A percentile compares a stretch with the other conserved stretches of the same genome.
Conservation (phyloP, 2,797 vertebrate species). For the Sebastolobus alascanus region DNA sequence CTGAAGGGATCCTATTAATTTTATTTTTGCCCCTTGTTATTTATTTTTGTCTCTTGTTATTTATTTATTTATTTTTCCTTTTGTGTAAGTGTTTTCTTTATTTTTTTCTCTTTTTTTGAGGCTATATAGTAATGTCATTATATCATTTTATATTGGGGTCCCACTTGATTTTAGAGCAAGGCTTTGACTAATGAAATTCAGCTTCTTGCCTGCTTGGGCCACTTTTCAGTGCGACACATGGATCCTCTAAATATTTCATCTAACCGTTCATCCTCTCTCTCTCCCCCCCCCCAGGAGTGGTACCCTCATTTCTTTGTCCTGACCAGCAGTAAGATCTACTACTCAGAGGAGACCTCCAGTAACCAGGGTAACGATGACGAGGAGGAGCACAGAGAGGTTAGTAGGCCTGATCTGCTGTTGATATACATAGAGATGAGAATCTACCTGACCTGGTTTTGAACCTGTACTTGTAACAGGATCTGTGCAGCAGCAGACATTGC, state of each 20-base stretch:
- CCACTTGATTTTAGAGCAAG: neutral
- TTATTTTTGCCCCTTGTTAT: no score
- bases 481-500: neutral
- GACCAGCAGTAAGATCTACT: conserved; percentile 98
- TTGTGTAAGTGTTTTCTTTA: no score
- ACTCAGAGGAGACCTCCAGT: conserved; percentile 94
- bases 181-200: neutral
- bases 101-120: no score
- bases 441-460: neutral
- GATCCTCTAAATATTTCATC: conserved; percentile 58
- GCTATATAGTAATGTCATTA: no score
- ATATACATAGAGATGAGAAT: neutral
- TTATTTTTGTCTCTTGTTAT: no score
- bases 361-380: conserved; percentile 97
- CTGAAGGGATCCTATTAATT: no score
- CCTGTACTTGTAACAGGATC: neutral
- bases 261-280: neutral
- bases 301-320: conserved; percentile 98
- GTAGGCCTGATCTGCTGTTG: conserved; percentile 37
- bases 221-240: conserved; percentile 39
- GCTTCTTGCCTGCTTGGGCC: neutral
- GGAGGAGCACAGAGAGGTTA: conserved; percentile 97
- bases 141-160: neutral
- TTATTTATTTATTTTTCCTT: no score
- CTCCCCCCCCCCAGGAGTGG: conserved; percentile 89